phyloP scores from a whole-genome alignment of 2,113 vertebrate genomes.

The Catagonus wagneri region DNA sequence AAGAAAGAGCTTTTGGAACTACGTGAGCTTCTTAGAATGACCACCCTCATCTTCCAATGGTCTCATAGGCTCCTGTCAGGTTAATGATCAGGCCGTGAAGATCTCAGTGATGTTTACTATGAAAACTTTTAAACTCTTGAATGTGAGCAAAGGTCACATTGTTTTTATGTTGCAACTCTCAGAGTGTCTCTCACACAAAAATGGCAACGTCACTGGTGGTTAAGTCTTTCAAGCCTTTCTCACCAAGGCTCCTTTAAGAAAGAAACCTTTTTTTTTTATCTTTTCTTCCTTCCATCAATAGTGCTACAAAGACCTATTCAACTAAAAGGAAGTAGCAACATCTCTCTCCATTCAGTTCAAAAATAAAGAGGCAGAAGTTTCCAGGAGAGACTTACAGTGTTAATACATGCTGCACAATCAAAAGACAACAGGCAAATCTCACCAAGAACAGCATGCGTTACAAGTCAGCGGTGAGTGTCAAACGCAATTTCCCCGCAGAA shows the following conservation, averaged over 20 bases:
- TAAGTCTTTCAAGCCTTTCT: not conserved
- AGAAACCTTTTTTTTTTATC: not conserved
- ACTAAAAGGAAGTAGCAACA: not conserved
- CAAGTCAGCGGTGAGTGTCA: not conserved
- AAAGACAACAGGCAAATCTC: not conserved
- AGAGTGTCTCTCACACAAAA: not conserved
- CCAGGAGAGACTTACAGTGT: not conserved
- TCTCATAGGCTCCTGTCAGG: not conserved
- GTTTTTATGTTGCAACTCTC: not conserved
- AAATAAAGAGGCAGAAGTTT: not conserved
- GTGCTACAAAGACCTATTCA: not conserved
- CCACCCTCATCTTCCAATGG: not conserved
- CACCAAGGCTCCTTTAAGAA: not conserved
- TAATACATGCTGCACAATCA: not conserved
- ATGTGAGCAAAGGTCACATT: slow-evolving; percentile 2
- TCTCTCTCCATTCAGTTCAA: not conserved
- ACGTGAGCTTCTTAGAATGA: not conserved
- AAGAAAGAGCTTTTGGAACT: not conserved
- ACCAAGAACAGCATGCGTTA: not conserved
- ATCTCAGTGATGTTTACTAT: not conserved
- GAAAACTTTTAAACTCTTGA: not conserved
- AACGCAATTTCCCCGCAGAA: not conserved
- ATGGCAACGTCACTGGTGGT: not conserved
- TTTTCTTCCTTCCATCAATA: not conserved
- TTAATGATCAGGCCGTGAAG: not conserved